Conservation (phyloP, 2,113 vertebrate species). For the Oryctolagus cuniculus region DNA sequence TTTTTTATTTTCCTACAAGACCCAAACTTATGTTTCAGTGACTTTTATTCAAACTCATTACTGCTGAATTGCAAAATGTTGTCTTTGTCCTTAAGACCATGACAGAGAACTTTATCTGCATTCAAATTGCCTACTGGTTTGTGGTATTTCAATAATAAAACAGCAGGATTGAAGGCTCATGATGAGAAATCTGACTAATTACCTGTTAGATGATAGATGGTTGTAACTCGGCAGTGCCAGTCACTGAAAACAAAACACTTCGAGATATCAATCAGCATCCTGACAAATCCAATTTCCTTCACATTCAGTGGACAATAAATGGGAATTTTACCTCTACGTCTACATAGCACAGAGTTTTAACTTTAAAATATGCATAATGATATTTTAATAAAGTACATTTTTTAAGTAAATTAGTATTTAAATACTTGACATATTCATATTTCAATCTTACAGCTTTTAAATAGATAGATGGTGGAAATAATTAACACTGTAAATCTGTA, state of each 20-base stretch:
- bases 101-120: slow-evolving; percentile 90
- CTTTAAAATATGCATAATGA: slow-evolving; percentile 86
- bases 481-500: slow-evolving; percentile 84
- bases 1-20: slow-evolving; percentile 70
- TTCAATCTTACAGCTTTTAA: slow-evolving; percentile 81
- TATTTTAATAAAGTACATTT: slow-evolving; percentile 88
- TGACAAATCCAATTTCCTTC: slow-evolving; percentile 90
- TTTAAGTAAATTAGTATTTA: slow-evolving; percentile 87
- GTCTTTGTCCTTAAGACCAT: slow-evolving; percentile 90
- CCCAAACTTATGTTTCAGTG: slow-evolving; percentile 81
- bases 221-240: slow-evolving; percentile 89
- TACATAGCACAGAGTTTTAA: slow-evolving; percentile 83
- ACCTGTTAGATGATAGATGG: slow-evolving; percentile 93
- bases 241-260: slow-evolving; percentile 92
- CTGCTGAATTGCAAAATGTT: slow-evolving; percentile 87
- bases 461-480: slow-evolving; percentile 83
- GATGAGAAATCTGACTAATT: slow-evolving; percentile 93
- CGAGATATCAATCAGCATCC: slow-evolving; percentile 90
- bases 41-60: slow-evolving; percentile 87
- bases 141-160: slow-evolving; percentile 92
- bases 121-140: slow-evolving; percentile 90
- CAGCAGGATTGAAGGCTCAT: slow-evolving; percentile 92
- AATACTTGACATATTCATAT: slow-evolving; percentile 86
- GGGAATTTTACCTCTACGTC: slow-evolving; percentile 86
- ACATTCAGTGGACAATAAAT: slow-evolving; percentile 88